phyloP scores from a whole-genome alignment of 1,140 invertebrate genomes.

The Coelopa frigida region DNA sequence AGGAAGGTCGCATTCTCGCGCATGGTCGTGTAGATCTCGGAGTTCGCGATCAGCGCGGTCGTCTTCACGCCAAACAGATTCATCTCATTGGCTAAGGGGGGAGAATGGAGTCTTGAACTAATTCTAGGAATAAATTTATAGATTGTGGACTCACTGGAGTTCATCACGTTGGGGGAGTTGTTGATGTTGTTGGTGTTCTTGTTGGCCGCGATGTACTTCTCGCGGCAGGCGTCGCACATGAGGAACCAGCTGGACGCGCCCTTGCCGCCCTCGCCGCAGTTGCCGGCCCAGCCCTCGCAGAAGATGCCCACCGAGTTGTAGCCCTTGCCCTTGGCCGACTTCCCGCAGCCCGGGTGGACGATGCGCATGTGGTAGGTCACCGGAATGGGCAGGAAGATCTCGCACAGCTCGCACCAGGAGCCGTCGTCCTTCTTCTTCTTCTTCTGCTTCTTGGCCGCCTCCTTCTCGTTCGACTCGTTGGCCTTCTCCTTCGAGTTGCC shows the following conservation, averaged over 20 bases:
- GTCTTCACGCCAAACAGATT: constrained; percentile 40
- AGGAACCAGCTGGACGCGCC: constrained; percentile 83
- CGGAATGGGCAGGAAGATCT: constrained; percentile 60
- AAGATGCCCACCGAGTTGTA: constrained; percentile 81
- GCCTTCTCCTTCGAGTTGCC: constrained; percentile 44
- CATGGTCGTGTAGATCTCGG: constrained; percentile 51
- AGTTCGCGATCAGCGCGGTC: constrained; percentile 37
- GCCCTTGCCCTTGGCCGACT: constrained; percentile 72
- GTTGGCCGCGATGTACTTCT: constrained; percentile 64
- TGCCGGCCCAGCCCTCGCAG: constrained; percentile 79
- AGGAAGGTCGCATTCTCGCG: constrained; percentile 93
- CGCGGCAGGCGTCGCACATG: constrained; percentile 81
- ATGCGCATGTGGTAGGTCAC: constrained; percentile 87
- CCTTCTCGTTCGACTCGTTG: constrained; percentile 47
- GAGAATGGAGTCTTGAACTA: not conserved
- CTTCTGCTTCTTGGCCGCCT: constrained; percentile 48
- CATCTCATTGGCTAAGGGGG: constrained; percentile 23
- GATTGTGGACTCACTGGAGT: constrained; percentile 15
- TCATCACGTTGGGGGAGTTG: constrained; percentile 18
- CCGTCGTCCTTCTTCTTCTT: constrained; percentile 52
- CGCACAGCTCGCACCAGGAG: constrained; percentile 78
- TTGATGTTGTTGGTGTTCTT: constrained; percentile 42
- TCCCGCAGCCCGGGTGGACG: constrained; percentile 83
- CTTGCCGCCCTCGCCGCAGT: constrained; percentile 79
- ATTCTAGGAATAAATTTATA: not conserved